Conservation (phyloP, 2,113 vertebrate species). For the Anarrhichthys ocellatus region DNA sequence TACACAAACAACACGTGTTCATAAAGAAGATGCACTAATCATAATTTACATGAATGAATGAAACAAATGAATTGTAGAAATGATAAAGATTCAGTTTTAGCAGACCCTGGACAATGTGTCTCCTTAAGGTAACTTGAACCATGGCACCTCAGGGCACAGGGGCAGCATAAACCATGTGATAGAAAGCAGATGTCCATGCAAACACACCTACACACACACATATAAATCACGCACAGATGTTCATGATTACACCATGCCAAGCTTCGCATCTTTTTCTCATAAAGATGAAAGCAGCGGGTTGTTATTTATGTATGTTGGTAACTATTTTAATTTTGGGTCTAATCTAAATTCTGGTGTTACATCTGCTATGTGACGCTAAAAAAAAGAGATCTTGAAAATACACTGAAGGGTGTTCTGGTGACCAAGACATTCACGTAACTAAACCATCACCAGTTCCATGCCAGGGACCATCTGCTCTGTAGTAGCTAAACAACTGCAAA, state of each 20-base stretch:
- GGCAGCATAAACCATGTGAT: constrained; percentile 55
- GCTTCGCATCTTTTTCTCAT: constrained; percentile 37
- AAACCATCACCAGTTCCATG: not conserved
- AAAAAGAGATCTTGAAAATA: not conserved
- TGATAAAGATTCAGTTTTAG: not conserved
- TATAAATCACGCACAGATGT: constrained; percentile 56
- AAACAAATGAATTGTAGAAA: not conserved
- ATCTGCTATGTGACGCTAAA: not conserved
- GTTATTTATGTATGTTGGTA: not conserved
- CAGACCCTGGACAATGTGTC: constrained; percentile 23
- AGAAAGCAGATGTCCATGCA: constrained; percentile 76
- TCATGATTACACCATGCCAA: constrained; percentile 37
- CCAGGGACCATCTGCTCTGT: not conserved
- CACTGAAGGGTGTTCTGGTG: not conserved
- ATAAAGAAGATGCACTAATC: not conserved
- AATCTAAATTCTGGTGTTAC: not conserved
- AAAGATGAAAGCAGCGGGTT: constrained; percentile 31
- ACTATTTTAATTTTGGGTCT: constrained; percentile 9
- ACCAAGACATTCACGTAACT: not conserved
- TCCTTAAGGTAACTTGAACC: constrained; percentile 68
- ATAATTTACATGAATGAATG: not conserved
- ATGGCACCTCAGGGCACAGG: constrained; percentile 43
- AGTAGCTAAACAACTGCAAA: not conserved
- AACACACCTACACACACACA: constrained; percentile 20
- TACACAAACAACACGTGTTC: not conserved